Base-by-base conservation (phyloP, 2,113 vertebrate genomes). In the Perca schrenkii region DNA sequence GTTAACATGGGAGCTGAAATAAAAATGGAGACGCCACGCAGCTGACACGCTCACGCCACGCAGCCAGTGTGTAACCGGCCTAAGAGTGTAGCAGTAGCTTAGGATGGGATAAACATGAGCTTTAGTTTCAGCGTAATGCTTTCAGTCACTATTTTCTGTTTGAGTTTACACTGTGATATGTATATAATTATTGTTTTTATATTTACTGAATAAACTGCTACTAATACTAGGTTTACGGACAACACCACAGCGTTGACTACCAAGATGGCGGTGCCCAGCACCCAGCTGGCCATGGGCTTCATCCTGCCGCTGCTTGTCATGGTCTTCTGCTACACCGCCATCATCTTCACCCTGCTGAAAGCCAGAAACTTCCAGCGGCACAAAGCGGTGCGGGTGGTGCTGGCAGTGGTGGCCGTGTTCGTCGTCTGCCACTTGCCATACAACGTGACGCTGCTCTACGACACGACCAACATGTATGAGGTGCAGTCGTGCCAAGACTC, bases 361-460 rank as follows among this genome's bases (percentile, higher is more conserved):
- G 95, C 96, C 12, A 96, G 94, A 65, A 98, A 96, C 84, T 96
- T 97, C 34, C 96, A 97, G 78, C 91, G 96, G 64, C 97, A 97
- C 94, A 95, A 95, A 84, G 97, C 97, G 6, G 94, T 99, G 62
- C 96, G 95, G 4, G 97, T 99, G 53, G 95, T 99, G 0, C 56
- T 97, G 8, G 94, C 94, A 0, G 97, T 99, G 69, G 96, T 98
- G 14, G 77, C 90, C 0, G 95, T 97, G 34, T 99, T 99, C 63
- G 69, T 99, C 31, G 7, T 80, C 53, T 99, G 96, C 61, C 97
- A 99, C 86, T 88, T 97, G 19, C 98, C 98, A 0, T 97, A 98
- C 79, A 99, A 97, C 47, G 4, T 94, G 0, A 79, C 93, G 2
- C 94, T 97, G 21, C 83, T 98, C 0, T 79, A 95, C 19, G 81